A percentile compares a stretch with the other conserved stretches of the same genome.
Evolutionary conservation across 2,113 vertebrate genomes (phyloP).

Genomic region (Numida meleagris): DNA sequence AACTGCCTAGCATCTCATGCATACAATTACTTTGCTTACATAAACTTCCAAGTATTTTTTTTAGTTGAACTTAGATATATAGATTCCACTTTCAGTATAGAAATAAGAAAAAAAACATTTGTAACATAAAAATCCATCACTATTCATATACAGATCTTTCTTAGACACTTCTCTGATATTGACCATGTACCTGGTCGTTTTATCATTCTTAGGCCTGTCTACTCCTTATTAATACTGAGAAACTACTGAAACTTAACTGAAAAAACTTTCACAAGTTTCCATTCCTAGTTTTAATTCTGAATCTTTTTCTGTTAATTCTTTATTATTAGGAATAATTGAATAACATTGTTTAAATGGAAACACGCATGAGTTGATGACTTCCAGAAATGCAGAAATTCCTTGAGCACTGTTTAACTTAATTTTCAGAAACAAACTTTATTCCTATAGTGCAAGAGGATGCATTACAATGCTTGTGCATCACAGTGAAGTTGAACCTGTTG

Average conservation of each 20-base stretch:
- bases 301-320: neutral
- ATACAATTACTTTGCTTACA: neutral
- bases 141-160: neutral
- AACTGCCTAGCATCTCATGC: too few species aligned
- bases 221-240: neutral
- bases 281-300: neutral
- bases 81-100: neutral
- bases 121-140: neutral
- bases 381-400: neutral
- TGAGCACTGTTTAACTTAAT: neutral
- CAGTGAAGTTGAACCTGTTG: too few species aligned
- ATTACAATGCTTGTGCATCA: neutral
- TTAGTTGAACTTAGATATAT: neutral
- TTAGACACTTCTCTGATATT: neutral
- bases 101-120: neutral
- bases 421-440: neutral
- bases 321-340: neutral
- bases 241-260: neutral
- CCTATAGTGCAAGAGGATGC: neutral
- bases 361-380: neutral
- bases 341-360: neutral
- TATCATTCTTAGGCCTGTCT: neutral
- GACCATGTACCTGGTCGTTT: neutral
- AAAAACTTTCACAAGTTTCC: neutral
- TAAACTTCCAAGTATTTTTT: neutral